These are phyloP conservation scores for Phrynocephalus forsythii DNA, from an alignment of 2,797 vertebrate genomes.

Conservation along the genomic window DNA sequence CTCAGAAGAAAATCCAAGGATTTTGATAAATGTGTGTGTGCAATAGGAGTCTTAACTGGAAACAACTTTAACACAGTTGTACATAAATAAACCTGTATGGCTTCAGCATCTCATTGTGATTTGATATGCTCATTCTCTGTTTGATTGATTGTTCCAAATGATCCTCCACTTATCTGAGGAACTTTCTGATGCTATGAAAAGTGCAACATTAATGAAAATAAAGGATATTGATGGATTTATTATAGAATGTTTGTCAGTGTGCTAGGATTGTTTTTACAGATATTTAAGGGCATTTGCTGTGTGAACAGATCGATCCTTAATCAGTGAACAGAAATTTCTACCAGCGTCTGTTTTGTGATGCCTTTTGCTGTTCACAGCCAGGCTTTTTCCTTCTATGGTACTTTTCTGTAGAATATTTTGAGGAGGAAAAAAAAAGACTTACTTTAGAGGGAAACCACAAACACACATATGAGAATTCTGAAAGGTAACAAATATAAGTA, in stretches of 20 bases:
- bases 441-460: neutral
- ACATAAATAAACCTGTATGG: neutral
- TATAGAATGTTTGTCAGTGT: conserved; percentile 53
- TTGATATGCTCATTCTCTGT: neutral
- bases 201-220: conserved; percentile 21
- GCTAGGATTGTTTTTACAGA: conserved; percentile 62
- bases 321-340: neutral
- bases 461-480: neutral
- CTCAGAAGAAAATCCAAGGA: neutral
- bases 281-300: conserved; percentile 56
- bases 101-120: neutral
- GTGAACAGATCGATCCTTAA: conserved; percentile 52
- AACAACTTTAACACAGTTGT: neutral
- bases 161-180: neutral
- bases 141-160: neutral
- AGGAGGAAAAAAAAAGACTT: neutral
- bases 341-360: conserved; percentile 44
- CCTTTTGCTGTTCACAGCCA: conserved; percentile 38
- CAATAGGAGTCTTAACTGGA: neutral
- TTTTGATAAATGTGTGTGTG: neutral
- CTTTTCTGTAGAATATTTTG: conserved; percentile 10
- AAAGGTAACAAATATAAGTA: neutral
- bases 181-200: conserved; percentile 25
- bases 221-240: conserved; percentile 46
- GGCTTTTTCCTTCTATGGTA: conserved; percentile 35